Conservation (phyloP, 2,888 invertebrate species). For the Acleris emargana region DNA sequence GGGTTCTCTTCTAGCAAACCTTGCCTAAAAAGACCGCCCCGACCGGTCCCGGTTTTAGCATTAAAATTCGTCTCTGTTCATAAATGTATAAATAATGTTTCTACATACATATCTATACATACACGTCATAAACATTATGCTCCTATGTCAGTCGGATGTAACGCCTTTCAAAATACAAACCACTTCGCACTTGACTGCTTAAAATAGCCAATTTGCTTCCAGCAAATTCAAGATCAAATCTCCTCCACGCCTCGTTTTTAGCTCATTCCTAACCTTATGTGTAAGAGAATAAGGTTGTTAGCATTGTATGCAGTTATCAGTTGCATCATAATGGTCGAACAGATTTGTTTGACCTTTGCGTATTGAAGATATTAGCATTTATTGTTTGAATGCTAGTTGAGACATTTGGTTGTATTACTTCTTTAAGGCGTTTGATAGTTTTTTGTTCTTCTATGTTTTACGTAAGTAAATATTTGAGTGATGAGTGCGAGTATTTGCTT, state of each 20-base stretch:
- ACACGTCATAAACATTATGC: too few species aligned
- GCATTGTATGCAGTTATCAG: conserved; percentile 14
- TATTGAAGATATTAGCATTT: conserved; percentile 30
- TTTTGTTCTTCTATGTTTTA: too few species aligned
- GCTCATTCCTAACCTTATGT: conserved; percentile 8
- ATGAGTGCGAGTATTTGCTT: too few species aligned
- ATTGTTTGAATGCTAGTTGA: conserved; percentile 21
- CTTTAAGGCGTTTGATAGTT: too few species aligned
- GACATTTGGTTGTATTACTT: not conserved
- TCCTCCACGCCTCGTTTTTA: conserved; percentile 19
- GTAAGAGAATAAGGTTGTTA: conserved; percentile 6
- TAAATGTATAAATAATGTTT: too few species aligned
- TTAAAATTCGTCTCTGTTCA: too few species aligned
- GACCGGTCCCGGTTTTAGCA: too few species aligned
- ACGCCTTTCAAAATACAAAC: not conserved
- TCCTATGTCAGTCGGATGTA: too few species aligned
- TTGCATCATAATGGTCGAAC: conserved; percentile 31
- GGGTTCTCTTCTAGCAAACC: too few species aligned
- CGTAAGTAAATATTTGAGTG: too few species aligned
- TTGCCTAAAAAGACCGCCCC: too few species aligned
- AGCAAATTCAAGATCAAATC: conserved; percentile 35
- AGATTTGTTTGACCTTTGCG: conserved; percentile 35
- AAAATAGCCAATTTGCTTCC: conserved; percentile 29
- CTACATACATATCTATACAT: too few species aligned
- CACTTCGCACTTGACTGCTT: conserved; percentile 23